Evolutionary conservation across 2,888 invertebrate genomes (phyloP).

Genomic region (Synanthedon formicaeformis): DNA sequence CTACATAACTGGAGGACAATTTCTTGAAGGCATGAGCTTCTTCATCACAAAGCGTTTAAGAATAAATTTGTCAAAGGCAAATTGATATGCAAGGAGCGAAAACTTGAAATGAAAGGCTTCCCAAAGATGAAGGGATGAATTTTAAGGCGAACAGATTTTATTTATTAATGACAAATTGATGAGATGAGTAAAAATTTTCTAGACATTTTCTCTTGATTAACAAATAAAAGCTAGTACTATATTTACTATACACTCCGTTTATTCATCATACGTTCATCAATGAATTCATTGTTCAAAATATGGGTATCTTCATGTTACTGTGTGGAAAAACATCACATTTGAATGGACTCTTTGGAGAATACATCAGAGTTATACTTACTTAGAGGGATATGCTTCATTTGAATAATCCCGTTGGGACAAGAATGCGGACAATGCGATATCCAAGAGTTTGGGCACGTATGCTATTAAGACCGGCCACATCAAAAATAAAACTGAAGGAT

Average conservation of each 20-base stretch:
- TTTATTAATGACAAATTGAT: background rate
- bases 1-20: background rate
- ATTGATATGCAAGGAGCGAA: constrained; percentile 11
- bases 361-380: background rate
- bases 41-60: constrained; percentile 5
- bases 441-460: constrained; percentile 27
- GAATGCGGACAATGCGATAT: constrained; percentile 29
- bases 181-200: too few relatives aligned
- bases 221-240: too few relatives aligned
- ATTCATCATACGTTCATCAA: too few relatives aligned
- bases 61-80: constrained; percentile 13
- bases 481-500: constrained; percentile 10
- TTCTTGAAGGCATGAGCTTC: constrained; percentile 1
- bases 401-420: constrained; percentile 32
- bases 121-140: constrained; percentile 4
- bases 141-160: background rate
- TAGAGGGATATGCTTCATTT: constrained; percentile 20
- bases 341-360: background rate
- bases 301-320: too few relatives aligned
- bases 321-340: background rate
- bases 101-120: constrained; percentile 7
- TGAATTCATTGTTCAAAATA: too few relatives aligned
- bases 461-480: constrained; percentile 14
- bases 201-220: too few relatives aligned
- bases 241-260: too few relatives aligned